Conservation (phyloP, 2,797 vertebrate species). For the Pseudocheirus occidentalis region DNA sequence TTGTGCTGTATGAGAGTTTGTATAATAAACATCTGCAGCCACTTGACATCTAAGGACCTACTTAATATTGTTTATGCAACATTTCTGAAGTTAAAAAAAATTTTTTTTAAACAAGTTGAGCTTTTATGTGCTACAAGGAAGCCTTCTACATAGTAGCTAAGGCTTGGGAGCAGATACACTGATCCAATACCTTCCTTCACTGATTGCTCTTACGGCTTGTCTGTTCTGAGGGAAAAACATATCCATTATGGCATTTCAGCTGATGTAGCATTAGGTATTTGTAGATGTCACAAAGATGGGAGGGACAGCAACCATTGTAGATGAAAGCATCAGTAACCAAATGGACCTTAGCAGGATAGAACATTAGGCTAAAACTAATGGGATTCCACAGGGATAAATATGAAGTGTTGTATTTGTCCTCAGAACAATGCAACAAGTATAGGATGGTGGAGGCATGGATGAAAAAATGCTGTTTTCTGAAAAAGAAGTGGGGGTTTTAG, state of each 20-base stretch:
- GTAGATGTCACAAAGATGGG: not conserved
- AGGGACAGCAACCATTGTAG: not conserved
- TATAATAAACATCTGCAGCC: conserved; percentile 56
- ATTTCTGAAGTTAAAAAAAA: conserved; percentile 47
- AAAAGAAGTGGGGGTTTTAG: not conserved
- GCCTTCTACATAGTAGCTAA: not conserved
- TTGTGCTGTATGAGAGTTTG: conserved; percentile 53
- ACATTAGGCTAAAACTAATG: not conserved
- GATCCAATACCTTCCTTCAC: not conserved
- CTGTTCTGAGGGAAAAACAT: conserved; percentile 35
- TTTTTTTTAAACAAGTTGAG: not conserved
- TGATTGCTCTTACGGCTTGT: not conserved
- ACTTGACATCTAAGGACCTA: conserved; percentile 59
- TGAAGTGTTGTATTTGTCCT: not conserved
- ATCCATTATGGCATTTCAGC: not conserved
- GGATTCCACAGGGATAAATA: not conserved
- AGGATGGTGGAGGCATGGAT: not conserved
- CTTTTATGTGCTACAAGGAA: conserved; percentile 26
- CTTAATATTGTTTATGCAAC: conserved; percentile 55
- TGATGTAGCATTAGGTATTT: conserved; percentile 26
- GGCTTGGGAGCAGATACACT: not conserved
- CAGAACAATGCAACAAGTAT: not conserved
- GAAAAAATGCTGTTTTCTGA: not conserved
- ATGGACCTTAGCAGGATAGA: not conserved
- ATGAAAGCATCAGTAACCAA: not conserved